Evolutionary conservation across 2,797 vertebrate species (phyloP).

Genomic region (Cynopterus sphinx): DNA sequence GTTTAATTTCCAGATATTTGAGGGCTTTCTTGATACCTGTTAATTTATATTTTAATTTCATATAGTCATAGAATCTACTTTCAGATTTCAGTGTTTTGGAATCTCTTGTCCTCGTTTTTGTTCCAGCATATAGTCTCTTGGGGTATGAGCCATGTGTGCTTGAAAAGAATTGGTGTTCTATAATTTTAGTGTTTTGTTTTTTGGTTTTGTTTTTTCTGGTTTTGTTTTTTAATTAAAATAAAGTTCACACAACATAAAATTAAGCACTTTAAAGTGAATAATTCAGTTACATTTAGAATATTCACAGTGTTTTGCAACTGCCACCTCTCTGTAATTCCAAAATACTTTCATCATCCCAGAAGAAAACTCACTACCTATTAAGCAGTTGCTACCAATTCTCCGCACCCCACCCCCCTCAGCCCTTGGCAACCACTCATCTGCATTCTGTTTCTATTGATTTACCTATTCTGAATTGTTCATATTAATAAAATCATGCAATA

Average conservation of each 20-base stretch:
- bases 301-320: not conserved
- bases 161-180: not conserved
- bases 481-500: not conserved
- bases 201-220: not conserved
- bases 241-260: not conserved
- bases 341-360: not conserved
- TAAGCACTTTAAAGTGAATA: not conserved
- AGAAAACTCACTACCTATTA: not conserved
- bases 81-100: not conserved
- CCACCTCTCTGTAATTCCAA: not conserved
- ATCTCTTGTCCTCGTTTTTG: not conserved
- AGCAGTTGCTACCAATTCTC: not conserved
- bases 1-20: not conserved
- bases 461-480: not conserved
- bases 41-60: not conserved
- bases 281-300: not conserved
- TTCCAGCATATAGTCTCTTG: not conserved
- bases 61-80: not conserved
- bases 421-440: not conserved
- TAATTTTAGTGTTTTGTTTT: not conserved
- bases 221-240: not conserved
- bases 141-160: not conserved
- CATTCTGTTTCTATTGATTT: not conserved
- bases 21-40: not conserved
- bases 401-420: too few species aligned